Evolutionary conservation across 2,888 invertebrate genomes (phyloP).

Genomic region (Neoitamus cyanurus): DNA sequence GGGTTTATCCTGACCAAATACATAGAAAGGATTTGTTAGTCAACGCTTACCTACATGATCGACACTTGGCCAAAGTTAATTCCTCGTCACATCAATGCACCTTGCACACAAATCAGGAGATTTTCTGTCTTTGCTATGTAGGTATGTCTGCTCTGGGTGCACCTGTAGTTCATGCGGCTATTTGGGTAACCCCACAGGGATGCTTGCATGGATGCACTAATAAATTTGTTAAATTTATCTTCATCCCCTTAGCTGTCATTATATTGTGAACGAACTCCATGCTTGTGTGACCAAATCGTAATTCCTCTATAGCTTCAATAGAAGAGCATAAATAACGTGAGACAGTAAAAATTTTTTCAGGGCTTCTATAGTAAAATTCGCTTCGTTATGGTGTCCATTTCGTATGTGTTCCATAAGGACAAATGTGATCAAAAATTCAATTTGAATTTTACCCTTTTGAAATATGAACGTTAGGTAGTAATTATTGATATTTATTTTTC

Average conservation of each 20-base stretch:
- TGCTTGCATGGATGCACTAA: background rate
- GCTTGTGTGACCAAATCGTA: no score
- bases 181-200: background rate
- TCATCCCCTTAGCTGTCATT: background rate
- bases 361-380: no score
- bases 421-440: no score
- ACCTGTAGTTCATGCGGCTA: background rate
- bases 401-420: no score
- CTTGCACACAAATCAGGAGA: background rate
- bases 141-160: background rate
- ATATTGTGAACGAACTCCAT: background rate
- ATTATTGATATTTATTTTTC: no score
- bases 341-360: no score
- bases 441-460: no score
- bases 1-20: background rate
- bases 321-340: no score
- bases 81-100: background rate
- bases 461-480: no score
- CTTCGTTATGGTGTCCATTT: no score
- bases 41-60: background rate
- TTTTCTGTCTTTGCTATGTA: background rate
- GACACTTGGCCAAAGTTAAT: background rate
- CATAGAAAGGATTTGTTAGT: background rate
- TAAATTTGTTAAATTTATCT: background rate
- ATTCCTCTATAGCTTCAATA: background rate